These are phyloP conservation scores for Tanytarsus gracilentus DNA, from an alignment of 2,888 invertebrate species.

Conservation along the genomic window DNA sequence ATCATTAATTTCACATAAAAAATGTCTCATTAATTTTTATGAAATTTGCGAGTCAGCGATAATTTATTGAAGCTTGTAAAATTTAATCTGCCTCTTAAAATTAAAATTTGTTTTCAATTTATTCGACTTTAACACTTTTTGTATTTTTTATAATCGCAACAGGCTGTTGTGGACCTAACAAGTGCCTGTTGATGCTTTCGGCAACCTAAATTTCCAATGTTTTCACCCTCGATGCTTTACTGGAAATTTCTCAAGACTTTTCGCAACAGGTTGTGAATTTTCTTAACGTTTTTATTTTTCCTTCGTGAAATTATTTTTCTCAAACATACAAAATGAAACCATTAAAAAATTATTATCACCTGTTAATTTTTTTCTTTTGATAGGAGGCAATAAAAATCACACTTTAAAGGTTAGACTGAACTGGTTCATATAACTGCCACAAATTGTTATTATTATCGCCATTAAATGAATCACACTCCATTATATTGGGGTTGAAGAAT, in stretches of 20 bases:
- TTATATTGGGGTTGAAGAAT: neutral
- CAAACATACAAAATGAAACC: no score
- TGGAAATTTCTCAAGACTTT: neutral
- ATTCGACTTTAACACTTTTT: no score
- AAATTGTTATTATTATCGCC: neutral
- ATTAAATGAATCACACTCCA: neutral
- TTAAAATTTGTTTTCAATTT: no score
- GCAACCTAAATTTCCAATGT: neutral
- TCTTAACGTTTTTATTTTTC: neutral
- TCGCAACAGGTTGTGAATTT: neutral
- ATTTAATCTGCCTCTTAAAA: no score
- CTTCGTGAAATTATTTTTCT: neutral
- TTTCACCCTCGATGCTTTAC: neutral
- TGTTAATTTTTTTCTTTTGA: no score
- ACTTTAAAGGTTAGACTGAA: neutral
- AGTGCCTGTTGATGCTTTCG: slow-evolving; percentile 5
- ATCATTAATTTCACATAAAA: no score
- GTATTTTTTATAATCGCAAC: no score
- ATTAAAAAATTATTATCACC: no score
- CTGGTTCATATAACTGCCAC: neutral
- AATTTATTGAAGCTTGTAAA: no score
- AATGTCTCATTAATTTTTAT: no score
- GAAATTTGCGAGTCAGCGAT: no score
- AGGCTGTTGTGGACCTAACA: slow-evolving; percentile 14
- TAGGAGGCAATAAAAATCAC: no score